Percentiles rank a stretch among this genome's conserved stretches.
phyloP scores from a whole-genome alignment of 2,888 invertebrate species.

The Synergus japonicus region DNA sequence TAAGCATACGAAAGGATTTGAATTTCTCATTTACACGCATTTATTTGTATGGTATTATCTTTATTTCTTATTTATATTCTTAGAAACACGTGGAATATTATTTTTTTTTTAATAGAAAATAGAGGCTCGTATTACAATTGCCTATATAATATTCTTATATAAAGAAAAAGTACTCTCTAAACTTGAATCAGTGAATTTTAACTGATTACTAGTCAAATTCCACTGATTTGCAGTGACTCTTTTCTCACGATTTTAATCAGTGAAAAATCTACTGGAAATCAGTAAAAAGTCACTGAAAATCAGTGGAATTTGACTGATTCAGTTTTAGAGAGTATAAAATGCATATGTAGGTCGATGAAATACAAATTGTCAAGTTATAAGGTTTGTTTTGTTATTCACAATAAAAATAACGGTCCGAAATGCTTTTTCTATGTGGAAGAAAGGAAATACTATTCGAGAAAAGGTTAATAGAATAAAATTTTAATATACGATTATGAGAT shows the following conservation, averaged over 20 bases:
- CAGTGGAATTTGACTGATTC: too few relatives aligned
- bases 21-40: background rate
- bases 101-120: background rate
- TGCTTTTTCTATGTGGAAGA: background rate
- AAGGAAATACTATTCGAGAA: constrained; percentile 23
- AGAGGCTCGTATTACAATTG: background rate
- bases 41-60: background rate
- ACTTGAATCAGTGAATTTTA: too few relatives aligned
- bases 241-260: too few relatives aligned
- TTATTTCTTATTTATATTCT: too few relatives aligned
- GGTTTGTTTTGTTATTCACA: background rate
- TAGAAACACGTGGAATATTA: too few relatives aligned
- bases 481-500: constrained; percentile 22
- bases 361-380: background rate
- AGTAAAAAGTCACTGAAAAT: too few relatives aligned
- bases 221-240: too few relatives aligned
- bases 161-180: too few relatives aligned
- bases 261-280: too few relatives aligned
- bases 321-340: too few relatives aligned
- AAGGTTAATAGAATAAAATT: constrained; percentile 27
- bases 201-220: too few relatives aligned
- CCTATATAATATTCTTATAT: background rate
- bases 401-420: background rate
- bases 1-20: background rate
- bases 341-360: background rate